Evolutionary conservation across 2,888 invertebrate species (phyloP), one percentile per base, ranked within the genome.

Genomic region (Endotricha flammealis): DNA sequence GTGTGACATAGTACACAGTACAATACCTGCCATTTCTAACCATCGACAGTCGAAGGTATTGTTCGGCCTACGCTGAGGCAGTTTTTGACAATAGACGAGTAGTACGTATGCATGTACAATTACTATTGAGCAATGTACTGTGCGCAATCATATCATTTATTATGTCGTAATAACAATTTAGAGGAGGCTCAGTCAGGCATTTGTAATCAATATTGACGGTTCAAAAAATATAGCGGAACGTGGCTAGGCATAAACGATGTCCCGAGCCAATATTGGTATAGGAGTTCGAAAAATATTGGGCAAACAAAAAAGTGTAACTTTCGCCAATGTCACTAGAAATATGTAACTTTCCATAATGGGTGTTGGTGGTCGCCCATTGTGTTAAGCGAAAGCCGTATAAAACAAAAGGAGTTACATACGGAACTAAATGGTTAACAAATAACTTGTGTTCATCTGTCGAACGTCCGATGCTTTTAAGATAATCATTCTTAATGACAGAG

Each of bases 271-370:
- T 70, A 62, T 73, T 70, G 53, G 65, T 60, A 44, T 50, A 59
- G 62, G 54, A 64, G 51, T 37, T 44, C 46, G 49, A 50, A 57
- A 69, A 66, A 63, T 61, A 57, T 62, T 58, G 51, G 50, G 42
- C 57, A 62, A 61, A 72, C 66, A 68, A 70, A 73, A 68, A 69
- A 44, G 27, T 41, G 46, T 57, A 46, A 77, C 78, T 81, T 81
- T 81, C 78, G 69, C 78, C 61, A 46, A 55, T 62, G 64, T 68
- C 60, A 53, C 48, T 54, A 51, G 44, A 43, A 53, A 65, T 62
- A 64, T 52, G 64, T 56, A 60, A 70, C 80, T 81, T 81, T 82
- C 75, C 68, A 71, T 57, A 52, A 70, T 74, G 65, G 75, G 75
- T 75, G 79, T 74, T 67, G 53, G 53, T 53, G 57, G 53, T 49